A percentile compares a stretch with the other conserved stretches of the same genome.
Conservation (phyloP, 2,113 vertebrate species). For the Hiodon alosoides region DNA sequence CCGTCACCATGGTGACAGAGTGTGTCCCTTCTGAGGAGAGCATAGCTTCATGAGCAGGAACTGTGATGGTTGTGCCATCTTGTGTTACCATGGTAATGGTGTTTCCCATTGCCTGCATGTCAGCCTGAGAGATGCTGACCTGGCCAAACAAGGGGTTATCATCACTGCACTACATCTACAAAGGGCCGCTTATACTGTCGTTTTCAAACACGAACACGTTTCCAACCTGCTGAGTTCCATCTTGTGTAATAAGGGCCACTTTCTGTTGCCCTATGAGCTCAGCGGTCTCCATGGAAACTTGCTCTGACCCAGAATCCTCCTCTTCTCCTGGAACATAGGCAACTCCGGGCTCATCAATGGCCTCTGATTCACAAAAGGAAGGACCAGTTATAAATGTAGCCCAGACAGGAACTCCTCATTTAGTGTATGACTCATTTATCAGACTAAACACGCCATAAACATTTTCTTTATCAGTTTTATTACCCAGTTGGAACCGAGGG, state of each 20-base stretch:
- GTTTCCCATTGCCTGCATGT: slow-evolving; percentile 88
- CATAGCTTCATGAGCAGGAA: slow-evolving; percentile 84
- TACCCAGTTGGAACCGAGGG: too few relatives aligned
- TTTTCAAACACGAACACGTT: background rate
- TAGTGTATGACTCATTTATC: slow-evolving; percentile 1
- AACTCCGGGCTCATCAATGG: slow-evolving; percentile 81
- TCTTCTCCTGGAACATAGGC: slow-evolving; percentile 78
- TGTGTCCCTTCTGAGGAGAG: slow-evolving; percentile 80
- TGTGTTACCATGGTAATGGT: slow-evolving; percentile 99
- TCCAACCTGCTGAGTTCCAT: slow-evolving; percentile 90
- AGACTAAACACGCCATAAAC: background rate
- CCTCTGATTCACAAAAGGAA: slow-evolving; percentile 55
- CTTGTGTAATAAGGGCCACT: slow-evolving; percentile 87
- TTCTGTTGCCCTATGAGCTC: slow-evolving; percentile 79
- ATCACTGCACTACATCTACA: background rate
- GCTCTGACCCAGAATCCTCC: slow-evolving; percentile 82
- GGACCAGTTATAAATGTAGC: background rate
- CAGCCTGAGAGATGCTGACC: slow-evolving; percentile 93
- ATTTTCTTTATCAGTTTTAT: too few relatives aligned
- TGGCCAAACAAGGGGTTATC: slow-evolving; percentile 39
- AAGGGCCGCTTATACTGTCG: too few relatives aligned
- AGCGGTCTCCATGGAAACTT: slow-evolving; percentile 72
- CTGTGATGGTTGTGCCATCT: slow-evolving; percentile 94
- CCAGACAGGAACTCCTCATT: background rate
- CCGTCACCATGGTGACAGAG: slow-evolving; percentile 89